Conservation (phyloP, 2,797 vertebrate species). For the Octomys mimax region DNA sequence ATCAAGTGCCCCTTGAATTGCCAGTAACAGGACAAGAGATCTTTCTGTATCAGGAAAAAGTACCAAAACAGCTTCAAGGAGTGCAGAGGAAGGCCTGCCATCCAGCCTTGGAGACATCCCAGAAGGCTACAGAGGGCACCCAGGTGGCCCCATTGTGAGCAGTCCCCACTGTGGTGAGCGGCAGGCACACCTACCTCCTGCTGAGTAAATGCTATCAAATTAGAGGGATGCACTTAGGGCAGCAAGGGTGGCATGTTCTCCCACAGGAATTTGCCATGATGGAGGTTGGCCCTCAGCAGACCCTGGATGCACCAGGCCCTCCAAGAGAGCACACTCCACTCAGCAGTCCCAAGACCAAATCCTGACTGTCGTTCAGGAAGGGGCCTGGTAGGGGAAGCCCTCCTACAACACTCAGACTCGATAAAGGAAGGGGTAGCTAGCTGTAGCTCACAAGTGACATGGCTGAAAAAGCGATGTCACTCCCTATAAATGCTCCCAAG, state of each 20-base stretch:
- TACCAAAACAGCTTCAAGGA: too few relatives aligned
- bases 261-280: neutral
- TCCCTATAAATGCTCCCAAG: neutral
- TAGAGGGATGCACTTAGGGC: neutral
- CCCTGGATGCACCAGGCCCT: neutral
- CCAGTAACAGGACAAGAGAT: neutral
- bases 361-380: neutral
- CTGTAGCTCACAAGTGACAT: neutral
- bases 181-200: neutral
- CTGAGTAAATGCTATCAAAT: neutral
- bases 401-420: neutral
- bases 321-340: neutral
- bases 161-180: fast-evolving
- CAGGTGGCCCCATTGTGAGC: neutral
- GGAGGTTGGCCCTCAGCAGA: neutral
- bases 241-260: too few relatives aligned
- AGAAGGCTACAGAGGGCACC: neutral
- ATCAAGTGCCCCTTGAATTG: neutral
- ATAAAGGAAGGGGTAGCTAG: neutral
- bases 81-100: neutral
- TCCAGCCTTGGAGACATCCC: neutral
- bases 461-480: neutral
- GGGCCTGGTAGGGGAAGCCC: neutral
- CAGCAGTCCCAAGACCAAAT: fast-evolving
- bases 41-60: neutral